Evolutionary conservation across 1,140 invertebrate genomes (phyloP), one percentile per base, ranked within the genome.

Genomic region (Asobara japonica): DNA sequence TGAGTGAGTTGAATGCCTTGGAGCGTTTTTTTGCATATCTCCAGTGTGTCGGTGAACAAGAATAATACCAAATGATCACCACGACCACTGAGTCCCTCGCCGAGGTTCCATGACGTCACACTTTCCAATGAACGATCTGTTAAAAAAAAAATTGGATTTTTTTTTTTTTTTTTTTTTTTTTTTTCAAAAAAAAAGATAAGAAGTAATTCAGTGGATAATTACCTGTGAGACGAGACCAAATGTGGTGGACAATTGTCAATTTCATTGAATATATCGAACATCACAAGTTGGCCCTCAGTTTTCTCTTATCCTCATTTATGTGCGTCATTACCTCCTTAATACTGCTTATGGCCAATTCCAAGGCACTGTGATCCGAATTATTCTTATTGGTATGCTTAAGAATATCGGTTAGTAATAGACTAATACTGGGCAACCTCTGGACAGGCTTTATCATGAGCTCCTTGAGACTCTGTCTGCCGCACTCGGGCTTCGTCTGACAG

Each of bases 211-310:
- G n/a, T n/a, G n/a, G n/a, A n/a, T n/a, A n/a, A n/a, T n/a, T n/a
- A n/a, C n/a, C n/a, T 90, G 87, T 98, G 96, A 16, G 96, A 97
- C 11, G 96, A 97, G 8, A 98, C 92, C 72, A 98, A 85, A 80
- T 96, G 93, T 0, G 95, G 91, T 90, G 97, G 97, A 88, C 97
- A 98, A 80, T 97, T 96, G 81, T 99, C 97, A 80, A 99, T 98
- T 83, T 98, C 96, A 86, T 98, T 97, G 85, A 98, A 96, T 70
- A 98, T 97, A 87, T 98, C 96, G 88, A 99, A 99, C 90, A 99
- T 95, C 74, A 94, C 95, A 79, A 98, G 90, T 85, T 97, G 95
- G 0, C 94, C 94, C 86, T 99, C 97, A 7, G 96, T 97, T 88
- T 96, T 75, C 97, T 89, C 86, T 98, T 99, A 84, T 98, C 96